Percentiles rank a stretch among this genome's conserved stretches.
Evolutionary conservation across 2,888 invertebrate species (phyloP).

Genomic region (Agrypnus murinus): DNA sequence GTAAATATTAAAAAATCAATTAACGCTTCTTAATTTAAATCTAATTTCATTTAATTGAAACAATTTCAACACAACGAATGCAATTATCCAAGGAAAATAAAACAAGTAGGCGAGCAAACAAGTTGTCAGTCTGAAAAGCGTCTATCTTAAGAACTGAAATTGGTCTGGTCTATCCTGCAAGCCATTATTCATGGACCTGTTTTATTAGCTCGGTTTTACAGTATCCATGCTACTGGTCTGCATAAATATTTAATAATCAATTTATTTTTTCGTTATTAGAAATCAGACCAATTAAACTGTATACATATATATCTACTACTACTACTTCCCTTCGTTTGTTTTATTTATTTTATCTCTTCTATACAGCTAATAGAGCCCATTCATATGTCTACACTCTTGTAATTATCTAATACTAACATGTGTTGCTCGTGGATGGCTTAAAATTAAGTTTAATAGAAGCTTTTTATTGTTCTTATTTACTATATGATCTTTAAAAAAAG

Average conservation of each 20-base stretch:
- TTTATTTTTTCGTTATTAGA: constrained; percentile 61
- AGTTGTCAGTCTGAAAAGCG: constrained; percentile 51
- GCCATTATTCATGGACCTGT: constrained; percentile 62
- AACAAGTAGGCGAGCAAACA: constrained; percentile 56
- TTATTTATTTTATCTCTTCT: constrained; percentile 29
- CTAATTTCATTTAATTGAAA: constrained; percentile 63
- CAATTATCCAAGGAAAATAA: constrained; percentile 61
- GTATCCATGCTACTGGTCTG: constrained; percentile 58
- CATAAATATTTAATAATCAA: constrained; percentile 66
- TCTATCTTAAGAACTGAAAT: constrained; percentile 46
- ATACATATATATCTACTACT: too few relatives aligned
- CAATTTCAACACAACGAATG: constrained; percentile 61
- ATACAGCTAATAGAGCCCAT: too few relatives aligned
- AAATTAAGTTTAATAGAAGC: too few relatives aligned
- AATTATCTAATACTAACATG: constrained; percentile 4
- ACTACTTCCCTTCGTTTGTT: constrained; percentile 11
- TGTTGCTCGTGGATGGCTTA: not conserved
- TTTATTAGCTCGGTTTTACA: constrained; percentile 62
- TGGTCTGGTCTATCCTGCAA: constrained; percentile 52
- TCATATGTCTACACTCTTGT: constrained; percentile 33
- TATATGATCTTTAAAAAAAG: too few relatives aligned
- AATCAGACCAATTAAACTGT: constrained; percentile 57
- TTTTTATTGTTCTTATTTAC: too few relatives aligned
- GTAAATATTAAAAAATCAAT: constrained; percentile 59
- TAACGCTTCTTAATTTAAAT: constrained; percentile 62